Evolutionary conservation across 2,797 vertebrate genomes (phyloP).

Genomic region (Morus bassanus): DNA sequence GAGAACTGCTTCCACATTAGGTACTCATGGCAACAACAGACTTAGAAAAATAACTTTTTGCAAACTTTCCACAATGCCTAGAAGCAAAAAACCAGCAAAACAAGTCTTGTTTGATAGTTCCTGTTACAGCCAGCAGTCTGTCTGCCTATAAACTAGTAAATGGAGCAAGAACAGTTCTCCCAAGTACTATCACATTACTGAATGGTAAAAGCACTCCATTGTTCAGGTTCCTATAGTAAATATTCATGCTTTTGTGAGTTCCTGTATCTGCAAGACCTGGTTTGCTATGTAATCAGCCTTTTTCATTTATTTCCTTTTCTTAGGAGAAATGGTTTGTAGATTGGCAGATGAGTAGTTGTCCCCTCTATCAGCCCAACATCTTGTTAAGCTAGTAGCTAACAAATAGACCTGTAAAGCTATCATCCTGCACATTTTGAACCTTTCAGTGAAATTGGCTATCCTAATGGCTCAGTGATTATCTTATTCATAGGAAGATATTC

Average conservation of each 20-base stretch:
- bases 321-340: background rate
- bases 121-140: background rate
- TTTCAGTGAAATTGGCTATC: background rate
- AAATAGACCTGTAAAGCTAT: background rate
- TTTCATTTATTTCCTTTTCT: background rate
- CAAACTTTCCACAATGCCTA: background rate
- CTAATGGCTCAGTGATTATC: background rate
- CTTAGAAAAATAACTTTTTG: background rate
- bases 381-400: background rate
- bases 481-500: background rate
- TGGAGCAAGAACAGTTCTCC: background rate
- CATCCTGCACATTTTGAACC: background rate
- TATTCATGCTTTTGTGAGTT: background rate
- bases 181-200: background rate
- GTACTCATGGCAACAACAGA: background rate
- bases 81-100: background rate
- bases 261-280: background rate
- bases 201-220: background rate
- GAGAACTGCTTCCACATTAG: background rate
- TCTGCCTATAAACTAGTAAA: background rate
- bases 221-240: background rate
- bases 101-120: background rate
- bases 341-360: background rate
- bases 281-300: background rate
- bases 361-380: background rate